These are phyloP conservation scores for Anser brachyrhynchus DNA, from an alignment of 2,113 vertebrate genomes.

Conservation along the genomic window DNA sequence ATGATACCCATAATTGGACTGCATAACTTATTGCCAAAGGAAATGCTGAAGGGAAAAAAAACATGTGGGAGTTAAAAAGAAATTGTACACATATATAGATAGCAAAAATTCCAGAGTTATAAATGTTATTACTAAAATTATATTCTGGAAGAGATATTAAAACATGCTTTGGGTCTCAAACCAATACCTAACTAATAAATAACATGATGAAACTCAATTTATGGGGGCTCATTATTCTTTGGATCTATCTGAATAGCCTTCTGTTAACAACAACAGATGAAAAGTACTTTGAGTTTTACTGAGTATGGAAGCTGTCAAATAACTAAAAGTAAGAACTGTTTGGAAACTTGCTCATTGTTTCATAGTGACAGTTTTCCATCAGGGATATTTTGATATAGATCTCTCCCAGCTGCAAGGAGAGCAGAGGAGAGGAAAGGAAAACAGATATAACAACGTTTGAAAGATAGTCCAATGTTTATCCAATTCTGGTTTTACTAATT, in stretches of 20 bases:
- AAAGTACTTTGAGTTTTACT: neutral
- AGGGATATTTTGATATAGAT: neutral
- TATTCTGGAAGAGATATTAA: conserved; percentile 3
- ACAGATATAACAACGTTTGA: neutral
- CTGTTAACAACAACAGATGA: neutral
- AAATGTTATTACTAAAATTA: conserved; percentile 36
- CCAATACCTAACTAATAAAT: neutral
- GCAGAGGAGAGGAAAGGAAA: neutral
- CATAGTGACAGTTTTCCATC: neutral
- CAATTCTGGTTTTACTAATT: neutral
- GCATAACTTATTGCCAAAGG: neutral
- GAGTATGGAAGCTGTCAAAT: neutral
- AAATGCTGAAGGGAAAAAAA: neutral
- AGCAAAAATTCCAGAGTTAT: neutral
- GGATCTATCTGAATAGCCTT: neutral
- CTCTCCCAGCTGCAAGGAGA: neutral
- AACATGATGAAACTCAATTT: neutral
- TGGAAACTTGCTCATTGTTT: neutral
- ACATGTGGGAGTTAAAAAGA: neutral
- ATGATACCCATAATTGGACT: neutral
- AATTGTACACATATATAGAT: neutral
- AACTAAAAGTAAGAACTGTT: neutral
- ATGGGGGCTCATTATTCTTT: neutral
- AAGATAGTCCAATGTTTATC: neutral
- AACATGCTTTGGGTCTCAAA: neutral